These are phyloP conservation scores for Oxygymnocypris stewartii DNA, from an alignment of 2,113 vertebrate species.

Conservation along the genomic window DNA sequence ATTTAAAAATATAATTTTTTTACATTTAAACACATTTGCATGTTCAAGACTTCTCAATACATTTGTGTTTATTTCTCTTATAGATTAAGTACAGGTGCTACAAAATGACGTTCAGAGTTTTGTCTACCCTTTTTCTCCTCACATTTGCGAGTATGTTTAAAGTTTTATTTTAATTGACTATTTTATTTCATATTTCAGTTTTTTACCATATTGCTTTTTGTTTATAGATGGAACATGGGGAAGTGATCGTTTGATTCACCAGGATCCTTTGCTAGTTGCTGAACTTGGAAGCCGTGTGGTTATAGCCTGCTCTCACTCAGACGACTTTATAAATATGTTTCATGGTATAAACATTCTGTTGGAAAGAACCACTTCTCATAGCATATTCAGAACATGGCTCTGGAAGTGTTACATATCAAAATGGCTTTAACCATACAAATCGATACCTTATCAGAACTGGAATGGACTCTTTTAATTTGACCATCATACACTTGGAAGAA, in stretches of 20 bases:
- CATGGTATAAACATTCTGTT: slow-evolving; percentile 1
- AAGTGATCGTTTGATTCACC: not conserved
- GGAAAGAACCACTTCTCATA: slow-evolving; percentile 15
- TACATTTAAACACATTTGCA: not conserved
- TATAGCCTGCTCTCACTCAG: slow-evolving; percentile 1
- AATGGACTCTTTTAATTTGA: slow-evolving; percentile 5
- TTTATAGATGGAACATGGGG: not conserved
- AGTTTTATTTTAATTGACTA: not conserved
- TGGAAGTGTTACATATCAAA: not conserved
- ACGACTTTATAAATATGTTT: not conserved
- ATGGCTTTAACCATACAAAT: not conserved
- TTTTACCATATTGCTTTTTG: not conserved
- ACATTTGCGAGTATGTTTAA: not conserved
- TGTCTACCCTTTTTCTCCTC: not conserved
- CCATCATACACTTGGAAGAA: not conserved
- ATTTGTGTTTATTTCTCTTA: not conserved
- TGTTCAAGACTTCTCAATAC: not conserved
- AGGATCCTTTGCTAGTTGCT: not conserved
- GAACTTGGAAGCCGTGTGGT: slow-evolving; percentile 16
- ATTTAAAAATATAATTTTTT: not conserved
- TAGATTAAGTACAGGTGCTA: not conserved
- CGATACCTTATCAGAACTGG: not conserved
- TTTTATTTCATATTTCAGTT: not conserved
- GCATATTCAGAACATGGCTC: not conserved
- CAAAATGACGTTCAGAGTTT: slow-evolving; percentile 7